Evolutionary conservation across 2,113 vertebrate genomes (phyloP).

Genomic region (Carassius carassius): DNA sequence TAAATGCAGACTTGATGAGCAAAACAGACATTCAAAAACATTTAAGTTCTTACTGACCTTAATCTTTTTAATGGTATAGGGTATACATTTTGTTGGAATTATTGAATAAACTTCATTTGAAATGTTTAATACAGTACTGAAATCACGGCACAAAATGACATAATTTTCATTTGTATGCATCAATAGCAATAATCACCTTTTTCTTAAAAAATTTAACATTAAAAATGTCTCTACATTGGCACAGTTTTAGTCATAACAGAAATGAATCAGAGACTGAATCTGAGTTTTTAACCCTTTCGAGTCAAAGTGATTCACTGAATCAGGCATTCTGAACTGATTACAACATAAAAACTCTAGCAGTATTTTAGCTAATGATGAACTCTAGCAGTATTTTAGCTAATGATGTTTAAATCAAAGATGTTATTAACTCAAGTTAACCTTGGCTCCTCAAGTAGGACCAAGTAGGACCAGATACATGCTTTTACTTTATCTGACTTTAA

Average conservation of each 20-base stretch:
- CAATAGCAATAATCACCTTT: background rate
- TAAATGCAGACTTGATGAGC: background rate
- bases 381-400: background rate
- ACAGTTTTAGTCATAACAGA: background rate
- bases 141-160: background rate
- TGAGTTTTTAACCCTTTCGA: background rate
- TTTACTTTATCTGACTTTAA: too few relatives aligned
- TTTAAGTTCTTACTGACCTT: too few relatives aligned
- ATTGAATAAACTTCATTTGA: background rate
- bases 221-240: background rate
- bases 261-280: background rate
- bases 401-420: background rate
- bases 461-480: background rate
- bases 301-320: background rate
- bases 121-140: background rate
- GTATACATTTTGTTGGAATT: background rate
- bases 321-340: background rate
- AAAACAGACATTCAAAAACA: background rate
- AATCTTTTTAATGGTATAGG: background rate
- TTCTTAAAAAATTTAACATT: background rate
- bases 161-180: background rate
- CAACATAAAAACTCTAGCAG: background rate
- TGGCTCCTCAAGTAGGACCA: too few relatives aligned
- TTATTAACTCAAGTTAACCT: background rate
- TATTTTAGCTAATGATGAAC: background rate